These are phyloP conservation scores for Patella depressa DNA, from an alignment of 2,888 invertebrate genomes.

Conservation along the genomic window DNA sequence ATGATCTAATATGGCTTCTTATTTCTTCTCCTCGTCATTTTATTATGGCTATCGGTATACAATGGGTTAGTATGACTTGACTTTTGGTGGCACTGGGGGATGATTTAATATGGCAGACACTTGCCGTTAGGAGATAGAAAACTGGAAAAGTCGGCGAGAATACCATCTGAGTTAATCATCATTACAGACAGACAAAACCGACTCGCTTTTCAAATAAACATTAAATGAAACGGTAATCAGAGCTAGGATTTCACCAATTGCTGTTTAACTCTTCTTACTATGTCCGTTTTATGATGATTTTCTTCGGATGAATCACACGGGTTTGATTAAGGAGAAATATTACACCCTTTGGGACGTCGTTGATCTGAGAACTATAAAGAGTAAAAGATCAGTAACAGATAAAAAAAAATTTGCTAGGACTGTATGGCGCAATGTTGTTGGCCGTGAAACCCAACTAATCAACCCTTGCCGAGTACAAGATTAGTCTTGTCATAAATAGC, in stretches of 20 bases:
- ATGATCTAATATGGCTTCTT: too few relatives aligned
- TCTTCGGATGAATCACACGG: constrained; percentile 7
- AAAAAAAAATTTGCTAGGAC: background rate
- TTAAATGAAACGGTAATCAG: constrained; percentile 10
- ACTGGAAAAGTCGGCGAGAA: background rate
- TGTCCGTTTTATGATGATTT: constrained; percentile 9
- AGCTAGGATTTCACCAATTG: constrained; percentile 12
- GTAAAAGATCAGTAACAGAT: constrained; percentile 4
- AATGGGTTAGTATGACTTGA: too few relatives aligned
- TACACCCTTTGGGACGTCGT: constrained; percentile 4
- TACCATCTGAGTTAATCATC: constrained; percentile 3
- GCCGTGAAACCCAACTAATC: constrained; percentile 9
- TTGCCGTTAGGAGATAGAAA: background rate
- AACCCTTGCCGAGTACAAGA: background rate
- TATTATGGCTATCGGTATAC: too few relatives aligned
- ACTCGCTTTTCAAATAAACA: constrained; percentile 10
- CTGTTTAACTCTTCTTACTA: constrained; percentile 10
- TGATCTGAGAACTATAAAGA: constrained; percentile 5
- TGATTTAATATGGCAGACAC: too few relatives aligned
- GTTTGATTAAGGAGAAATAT: constrained; percentile 10
- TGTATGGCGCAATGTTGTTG: constrained; percentile 2
- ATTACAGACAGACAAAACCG: constrained; percentile 11
- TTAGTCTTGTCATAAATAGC: constrained; percentile 11
- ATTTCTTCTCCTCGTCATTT: too few relatives aligned
- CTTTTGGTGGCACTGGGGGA: too few relatives aligned